Conservation (phyloP, 2,113 vertebrate genomes). For the Cygnus buccinator region DNA sequence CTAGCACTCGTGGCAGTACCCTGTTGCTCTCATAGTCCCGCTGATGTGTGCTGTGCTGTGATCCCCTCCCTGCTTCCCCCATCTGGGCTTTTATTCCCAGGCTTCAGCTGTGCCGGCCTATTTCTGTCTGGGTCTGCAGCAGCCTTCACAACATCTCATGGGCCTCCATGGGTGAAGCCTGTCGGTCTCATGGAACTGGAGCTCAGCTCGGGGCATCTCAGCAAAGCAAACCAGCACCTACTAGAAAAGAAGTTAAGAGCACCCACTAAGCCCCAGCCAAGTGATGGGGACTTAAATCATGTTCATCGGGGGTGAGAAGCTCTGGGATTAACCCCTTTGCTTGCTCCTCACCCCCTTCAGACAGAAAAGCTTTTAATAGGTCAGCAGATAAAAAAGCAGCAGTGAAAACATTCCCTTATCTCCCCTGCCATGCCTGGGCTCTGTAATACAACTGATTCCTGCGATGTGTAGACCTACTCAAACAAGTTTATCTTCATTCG, state of each 20-base stretch:
- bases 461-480: slow-evolving; percentile 58
- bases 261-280: not conserved
- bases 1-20: rapidly evolving
- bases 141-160: not conserved
- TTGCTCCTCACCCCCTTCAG: slow-evolving; percentile 15
- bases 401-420: slow-evolving; percentile 60
- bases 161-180: not conserved
- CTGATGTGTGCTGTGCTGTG: not conserved
- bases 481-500: slow-evolving; percentile 63
- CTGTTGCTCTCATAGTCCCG: rapidly evolving
- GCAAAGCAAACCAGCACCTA: not conserved
- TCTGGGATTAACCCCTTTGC: slow-evolving; percentile 46
- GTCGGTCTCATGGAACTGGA: not conserved
- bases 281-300: not conserved
- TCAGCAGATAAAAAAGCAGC: slow-evolving; percentile 59
- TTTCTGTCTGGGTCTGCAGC: not conserved
- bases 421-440: slow-evolving; percentile 63
- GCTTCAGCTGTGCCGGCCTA: not conserved
- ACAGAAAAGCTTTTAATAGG: slow-evolving; percentile 61
- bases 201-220: not conserved
- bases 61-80: too few species aligned
- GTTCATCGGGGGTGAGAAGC: slow-evolving; percentile 45
- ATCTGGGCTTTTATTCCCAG: not conserved
- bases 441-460: slow-evolving; percentile 62
- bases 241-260: not conserved